Evolutionary conservation across 2,888 invertebrate species (phyloP).

Genomic region (Eudasyphora cyanicolor): DNA sequence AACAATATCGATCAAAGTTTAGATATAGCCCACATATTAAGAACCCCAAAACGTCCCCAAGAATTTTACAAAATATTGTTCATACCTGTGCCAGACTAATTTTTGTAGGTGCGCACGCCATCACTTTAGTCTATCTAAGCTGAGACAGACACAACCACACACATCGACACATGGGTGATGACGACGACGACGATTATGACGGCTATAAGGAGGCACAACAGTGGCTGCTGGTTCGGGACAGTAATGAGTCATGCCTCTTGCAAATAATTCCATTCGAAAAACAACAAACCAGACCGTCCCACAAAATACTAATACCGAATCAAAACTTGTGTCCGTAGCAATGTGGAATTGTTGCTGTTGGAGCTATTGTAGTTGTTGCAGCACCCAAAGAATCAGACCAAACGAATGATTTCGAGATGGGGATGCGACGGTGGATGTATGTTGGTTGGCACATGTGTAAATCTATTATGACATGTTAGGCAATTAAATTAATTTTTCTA

Average conservation of each 20-base stretch:
- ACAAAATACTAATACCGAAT: constrained; percentile 27
- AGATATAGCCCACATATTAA: no score
- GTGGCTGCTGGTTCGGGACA: no score
- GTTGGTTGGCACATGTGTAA: constrained; percentile 13
- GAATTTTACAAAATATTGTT: neutral
- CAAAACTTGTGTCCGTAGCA: constrained; percentile 40
- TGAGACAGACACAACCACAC: constrained; percentile 34
- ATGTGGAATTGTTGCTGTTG: neutral
- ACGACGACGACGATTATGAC: constrained; percentile 27
- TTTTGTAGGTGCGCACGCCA: constrained; percentile 56
- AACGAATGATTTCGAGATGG: neutral
- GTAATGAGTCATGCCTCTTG: constrained; percentile 51
- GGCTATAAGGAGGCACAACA: constrained; percentile 41
- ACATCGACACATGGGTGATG: constrained; percentile 33
- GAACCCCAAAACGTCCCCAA: no score
- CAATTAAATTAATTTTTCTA: constrained; percentile 72
- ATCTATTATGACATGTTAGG: constrained; percentile 71
- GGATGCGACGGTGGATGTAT: neutral
- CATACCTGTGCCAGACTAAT: constrained; percentile 37
- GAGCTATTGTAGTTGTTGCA: constrained; percentile 11
- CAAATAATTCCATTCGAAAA: constrained; percentile 36
- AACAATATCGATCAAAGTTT: no score
- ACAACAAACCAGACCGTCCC: constrained; percentile 32
- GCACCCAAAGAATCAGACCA: constrained; percentile 32
- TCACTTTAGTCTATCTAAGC: constrained; percentile 16